A percentile compares a stretch with the other conserved stretches of the same genome.
Evolutionary conservation across 1,140 invertebrate species (phyloP).

Genomic region (Nephotettix cincticeps): DNA sequence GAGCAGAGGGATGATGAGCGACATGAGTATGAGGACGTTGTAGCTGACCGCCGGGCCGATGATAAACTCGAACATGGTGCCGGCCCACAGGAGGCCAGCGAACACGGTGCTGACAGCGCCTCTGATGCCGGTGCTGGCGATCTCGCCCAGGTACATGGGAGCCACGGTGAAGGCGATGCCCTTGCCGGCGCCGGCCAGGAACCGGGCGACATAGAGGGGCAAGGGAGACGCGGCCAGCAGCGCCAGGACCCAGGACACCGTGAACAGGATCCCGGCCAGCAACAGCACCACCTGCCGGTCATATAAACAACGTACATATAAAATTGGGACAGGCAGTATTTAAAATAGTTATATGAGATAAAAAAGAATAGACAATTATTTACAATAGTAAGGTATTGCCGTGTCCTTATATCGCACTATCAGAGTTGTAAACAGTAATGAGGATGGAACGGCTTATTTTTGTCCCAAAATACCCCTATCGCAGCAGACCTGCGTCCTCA

Average conservation of each 20-base stretch:
- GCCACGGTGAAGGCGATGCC: conserved; percentile 75
- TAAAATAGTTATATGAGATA: too few species aligned
- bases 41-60: conserved; percentile 73
- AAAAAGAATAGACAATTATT: too few species aligned
- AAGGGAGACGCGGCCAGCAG: background rate
- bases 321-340: too few species aligned
- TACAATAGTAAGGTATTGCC: too few species aligned
- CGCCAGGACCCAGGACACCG: conserved; percentile 26
- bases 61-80: conserved; percentile 71
- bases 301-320: too few species aligned
- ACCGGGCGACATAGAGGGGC: conserved; percentile 41
- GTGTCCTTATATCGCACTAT: too few species aligned
- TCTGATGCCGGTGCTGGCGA: conserved; percentile 48
- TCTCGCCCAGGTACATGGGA: conserved; percentile 85
- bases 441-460: too few species aligned
- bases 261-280: conserved; percentile 46
- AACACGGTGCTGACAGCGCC: conserved; percentile 65
- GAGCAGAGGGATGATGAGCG: conserved; percentile 56
- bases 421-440: too few species aligned
- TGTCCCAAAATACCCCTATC: too few species aligned
- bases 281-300: conserved; percentile 44
- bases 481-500: too few species aligned
- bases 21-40: conserved; percentile 61
- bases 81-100: conserved; percentile 72
- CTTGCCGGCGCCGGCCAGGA: conserved; percentile 60